These are phyloP conservation scores for Climacteris rufus DNA, from an alignment of 2,113 vertebrate genomes.

Conservation along the genomic window DNA sequence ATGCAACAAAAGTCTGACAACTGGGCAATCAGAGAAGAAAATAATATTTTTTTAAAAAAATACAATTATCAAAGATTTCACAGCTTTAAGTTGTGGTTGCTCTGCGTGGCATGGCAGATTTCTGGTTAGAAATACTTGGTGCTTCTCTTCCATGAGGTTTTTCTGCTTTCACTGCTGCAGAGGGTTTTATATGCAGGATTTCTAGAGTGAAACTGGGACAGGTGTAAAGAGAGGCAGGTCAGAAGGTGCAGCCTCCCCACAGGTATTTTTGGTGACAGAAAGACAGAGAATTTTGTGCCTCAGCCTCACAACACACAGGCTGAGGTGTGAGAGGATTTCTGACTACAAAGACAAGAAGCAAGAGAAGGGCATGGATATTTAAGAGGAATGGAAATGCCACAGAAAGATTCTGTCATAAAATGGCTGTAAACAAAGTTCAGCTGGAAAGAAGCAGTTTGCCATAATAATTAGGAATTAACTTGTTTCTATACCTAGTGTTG, in stretches of 20 bases:
- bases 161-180: background rate
- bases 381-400: background rate
- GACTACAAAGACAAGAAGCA: background rate
- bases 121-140: background rate
- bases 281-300: background rate
- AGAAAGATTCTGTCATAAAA: background rate
- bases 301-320: background rate
- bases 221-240: background rate
- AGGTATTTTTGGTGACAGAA: background rate
- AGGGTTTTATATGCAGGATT: background rate
- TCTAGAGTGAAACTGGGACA: background rate
- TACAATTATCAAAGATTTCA: background rate
- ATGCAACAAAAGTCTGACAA: background rate
- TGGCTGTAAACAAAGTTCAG: background rate
- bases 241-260: background rate
- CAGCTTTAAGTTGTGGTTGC: background rate
- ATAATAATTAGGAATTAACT: background rate
- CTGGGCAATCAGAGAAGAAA: background rate
- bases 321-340: background rate
- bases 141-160: background rate
- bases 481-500: background rate
- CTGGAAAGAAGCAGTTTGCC: background rate
- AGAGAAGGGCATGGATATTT: background rate
- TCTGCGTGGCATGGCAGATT: background rate
- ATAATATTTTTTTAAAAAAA: background rate